These are phyloP conservation scores for Ctenoplectra terminalis DNA, from an alignment of 1,140 invertebrate species.

Conservation along the genomic window DNA sequence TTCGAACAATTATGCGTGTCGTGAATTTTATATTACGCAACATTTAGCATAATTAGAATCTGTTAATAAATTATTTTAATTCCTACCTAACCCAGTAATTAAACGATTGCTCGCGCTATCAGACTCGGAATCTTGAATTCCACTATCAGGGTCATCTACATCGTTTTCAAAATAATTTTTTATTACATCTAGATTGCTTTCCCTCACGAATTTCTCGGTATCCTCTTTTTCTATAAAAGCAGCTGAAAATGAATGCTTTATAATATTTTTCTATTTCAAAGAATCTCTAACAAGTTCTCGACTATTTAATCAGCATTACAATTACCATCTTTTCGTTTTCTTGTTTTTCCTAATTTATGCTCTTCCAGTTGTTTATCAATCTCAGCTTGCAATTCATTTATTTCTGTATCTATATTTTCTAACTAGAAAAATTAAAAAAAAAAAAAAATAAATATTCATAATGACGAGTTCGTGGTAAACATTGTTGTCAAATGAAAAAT, in stretches of 20 bases:
- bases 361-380: constrained; percentile 90
- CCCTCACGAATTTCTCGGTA: constrained; percentile 83
- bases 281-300: not conserved
- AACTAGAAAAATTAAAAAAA: constrained; percentile 62
- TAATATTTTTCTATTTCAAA: constrained; percentile 3
- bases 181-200: constrained; percentile 84
- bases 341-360: constrained; percentile 81
- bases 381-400: constrained; percentile 88
- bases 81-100: constrained; percentile 70
- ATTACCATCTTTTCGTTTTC: constrained; percentile 76
- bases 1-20: constrained; percentile 54
- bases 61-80: constrained; percentile 1
- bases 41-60: constrained; percentile 1
- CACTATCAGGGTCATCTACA: constrained; percentile 62
- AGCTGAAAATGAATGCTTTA: constrained; percentile 26
- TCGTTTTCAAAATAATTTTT: constrained; percentile 78
- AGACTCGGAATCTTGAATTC: constrained; percentile 8
- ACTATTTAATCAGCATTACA: constrained; percentile 13
- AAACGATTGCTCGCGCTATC: constrained; percentile 35
- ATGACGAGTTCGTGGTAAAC: not conserved
- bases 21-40: not conserved
- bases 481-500: constrained; percentile 10
- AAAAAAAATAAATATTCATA: not conserved
- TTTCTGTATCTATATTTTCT: constrained; percentile 83
- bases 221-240: constrained; percentile 75